A percentile compares a stretch with the other conserved stretches of the same genome.
Conservation (phyloP, 2,797 vertebrate genomes). For the Synanceia verrucosa region DNA sequence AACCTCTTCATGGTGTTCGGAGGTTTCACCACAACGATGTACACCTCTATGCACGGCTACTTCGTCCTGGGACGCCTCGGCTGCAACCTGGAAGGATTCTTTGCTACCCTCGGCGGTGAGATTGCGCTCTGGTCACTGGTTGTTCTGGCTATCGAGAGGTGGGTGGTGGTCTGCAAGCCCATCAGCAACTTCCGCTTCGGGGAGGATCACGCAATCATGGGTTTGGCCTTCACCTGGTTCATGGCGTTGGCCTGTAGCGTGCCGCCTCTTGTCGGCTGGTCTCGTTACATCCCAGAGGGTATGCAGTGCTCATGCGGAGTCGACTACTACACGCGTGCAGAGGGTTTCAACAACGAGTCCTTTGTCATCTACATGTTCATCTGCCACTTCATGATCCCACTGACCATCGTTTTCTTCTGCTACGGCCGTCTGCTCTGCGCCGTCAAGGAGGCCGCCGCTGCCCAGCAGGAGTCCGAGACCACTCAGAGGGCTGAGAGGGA, state of each 20-base stretch:
- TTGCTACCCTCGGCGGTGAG: constrained; percentile 93
- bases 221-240: constrained; percentile 87
- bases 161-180: constrained; percentile 97
- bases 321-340: constrained; percentile 95
- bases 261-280: constrained; percentile 94
- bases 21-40: constrained; percentile 94
- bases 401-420: constrained; percentile 90
- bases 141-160: constrained; percentile 93
- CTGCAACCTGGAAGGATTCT: constrained; percentile 95
- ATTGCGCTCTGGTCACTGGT: constrained; percentile 94
- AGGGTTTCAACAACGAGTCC: constrained; percentile 94
- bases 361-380: constrained; percentile 97
- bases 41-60: constrained; percentile 94
- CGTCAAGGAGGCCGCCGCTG: constrained; percentile 95
- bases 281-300: constrained; percentile 95
- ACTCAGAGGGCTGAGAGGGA: constrained; percentile 98
- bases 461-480: constrained; percentile 97
- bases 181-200: constrained; percentile 97
- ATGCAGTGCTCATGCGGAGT: constrained; percentile 97
- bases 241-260: constrained; percentile 87
- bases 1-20: constrained; percentile 96
- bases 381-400: constrained; percentile 85
- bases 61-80: constrained; percentile 92
- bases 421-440: constrained; percentile 96
- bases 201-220: constrained; percentile 95